phyloP scores from a whole-genome alignment of 2,797 vertebrate genomes.

The Anas flavirostris region DNA sequence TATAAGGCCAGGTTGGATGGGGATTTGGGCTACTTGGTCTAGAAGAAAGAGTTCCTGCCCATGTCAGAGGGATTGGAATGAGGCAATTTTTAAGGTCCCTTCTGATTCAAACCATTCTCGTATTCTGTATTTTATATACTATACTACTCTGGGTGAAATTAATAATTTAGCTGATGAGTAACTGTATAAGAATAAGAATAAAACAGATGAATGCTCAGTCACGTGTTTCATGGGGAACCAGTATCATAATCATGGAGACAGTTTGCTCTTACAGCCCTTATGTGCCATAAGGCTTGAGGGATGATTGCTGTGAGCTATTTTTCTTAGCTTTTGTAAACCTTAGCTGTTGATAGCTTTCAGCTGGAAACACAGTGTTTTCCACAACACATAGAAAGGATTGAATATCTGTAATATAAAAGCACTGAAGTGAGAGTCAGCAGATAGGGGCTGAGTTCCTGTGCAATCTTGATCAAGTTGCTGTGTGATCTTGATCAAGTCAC shows the following conservation, averaged over 20 bases:
- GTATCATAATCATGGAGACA: neutral
- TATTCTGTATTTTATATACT: neutral
- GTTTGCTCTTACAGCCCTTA: neutral
- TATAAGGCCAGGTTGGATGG: neutral
- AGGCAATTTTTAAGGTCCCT: neutral
- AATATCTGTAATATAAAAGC: neutral
- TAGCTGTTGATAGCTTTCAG: neutral
- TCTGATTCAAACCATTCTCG: neutral
- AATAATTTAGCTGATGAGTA: neutral
- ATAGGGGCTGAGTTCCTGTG: rapidly evolving
- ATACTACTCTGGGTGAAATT: neutral
- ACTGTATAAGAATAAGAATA: neutral
- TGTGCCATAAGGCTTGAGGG: neutral
- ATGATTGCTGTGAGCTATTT: neutral
- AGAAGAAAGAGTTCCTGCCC: neutral
- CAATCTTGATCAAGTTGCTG: neutral
- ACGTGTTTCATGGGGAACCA: neutral
- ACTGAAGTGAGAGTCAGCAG: neutral
- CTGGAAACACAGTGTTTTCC: neutral
- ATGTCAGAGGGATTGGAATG: neutral
- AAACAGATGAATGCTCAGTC: neutral
- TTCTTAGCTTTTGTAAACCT: neutral
- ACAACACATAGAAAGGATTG: neutral
- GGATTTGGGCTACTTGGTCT: neutral
- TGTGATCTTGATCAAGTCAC: neutral